Evolutionary conservation across 2,888 invertebrate genomes (phyloP), one percentile per base, ranked within the genome.

Genomic region (Hypolimnas misippus): DNA sequence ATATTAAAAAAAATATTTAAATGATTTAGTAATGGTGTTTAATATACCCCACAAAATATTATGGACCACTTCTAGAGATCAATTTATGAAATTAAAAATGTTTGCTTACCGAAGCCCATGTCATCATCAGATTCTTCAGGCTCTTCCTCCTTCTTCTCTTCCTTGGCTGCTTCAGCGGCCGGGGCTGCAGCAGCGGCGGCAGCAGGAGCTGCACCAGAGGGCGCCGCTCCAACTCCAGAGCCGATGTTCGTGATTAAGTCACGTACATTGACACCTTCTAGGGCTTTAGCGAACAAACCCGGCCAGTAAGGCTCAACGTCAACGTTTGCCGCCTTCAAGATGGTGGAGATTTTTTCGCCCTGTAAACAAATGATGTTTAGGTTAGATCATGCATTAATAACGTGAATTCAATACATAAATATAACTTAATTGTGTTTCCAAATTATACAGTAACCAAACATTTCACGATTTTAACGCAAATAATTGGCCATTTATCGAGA

Each of bases 291-390:
- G 89, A 99, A 99, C 62, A 99, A 94, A 77, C 98, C 98, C 46
- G 99, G 98, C 99, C 99, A 99, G 93, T 98, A 99, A 17, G 99
- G 98, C 89, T 99, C 99, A 42, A 99, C 96, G 70, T 97, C 97
- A 65, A 99, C 98, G 83, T 95, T 95, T 72, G 99, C 99, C 51
- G 99, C 99, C 91, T 99, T 99, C 83, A 99, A 92, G 84, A 99
- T 97, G 72, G 99, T 98, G 74, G 96, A 95, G 88, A 99, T 98
- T 92, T 99, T 99, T 83, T 99, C 99, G 80, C 97, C 97, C 98
- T 98, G 75, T 33, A 74, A 74, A 65, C 59, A 63, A 49, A 35
- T 5, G 25, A 49, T 29, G 49, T 49, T n/a, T 49, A 1, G 14
- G 7, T 49, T 1, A 49, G 12, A 46, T 29, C 25, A 0, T 29